These are phyloP conservation scores for Carcharodon carcharias DNA, from an alignment of 2,797 vertebrate species.

Conservation along the genomic window DNA sequence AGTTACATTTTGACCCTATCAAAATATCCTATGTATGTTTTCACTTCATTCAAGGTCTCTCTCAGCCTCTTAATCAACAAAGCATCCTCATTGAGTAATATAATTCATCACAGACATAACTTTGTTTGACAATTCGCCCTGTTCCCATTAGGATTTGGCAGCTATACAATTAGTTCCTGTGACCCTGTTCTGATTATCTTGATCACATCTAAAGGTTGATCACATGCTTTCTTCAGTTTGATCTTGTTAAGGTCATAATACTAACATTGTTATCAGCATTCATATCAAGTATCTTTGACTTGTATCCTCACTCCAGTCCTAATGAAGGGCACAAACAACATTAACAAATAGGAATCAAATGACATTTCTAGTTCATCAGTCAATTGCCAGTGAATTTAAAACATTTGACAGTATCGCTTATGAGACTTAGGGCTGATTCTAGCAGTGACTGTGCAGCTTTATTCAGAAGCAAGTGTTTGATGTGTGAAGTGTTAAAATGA, in stretches of 20 bases:
- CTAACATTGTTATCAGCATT: background rate
- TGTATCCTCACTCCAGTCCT: background rate
- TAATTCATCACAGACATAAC: background rate
- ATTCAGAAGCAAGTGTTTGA: background rate
- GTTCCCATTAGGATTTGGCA: background rate
- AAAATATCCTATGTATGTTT: background rate
- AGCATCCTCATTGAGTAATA: background rate
- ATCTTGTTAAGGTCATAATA: background rate
- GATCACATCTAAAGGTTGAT: background rate
- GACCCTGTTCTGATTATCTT: background rate
- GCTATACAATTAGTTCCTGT: background rate
- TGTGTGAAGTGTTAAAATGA: background rate
- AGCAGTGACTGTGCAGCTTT: too few species aligned
- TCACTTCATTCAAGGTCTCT: background rate
- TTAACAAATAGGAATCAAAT: background rate
- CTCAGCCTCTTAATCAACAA: background rate
- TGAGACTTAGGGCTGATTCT: background rate
- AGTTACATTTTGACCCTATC: background rate
- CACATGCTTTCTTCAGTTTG: background rate
- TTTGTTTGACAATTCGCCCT: background rate
- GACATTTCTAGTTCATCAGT: background rate
- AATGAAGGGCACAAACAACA: background rate
- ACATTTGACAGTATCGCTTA: background rate
- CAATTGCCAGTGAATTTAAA: background rate
- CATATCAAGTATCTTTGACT: background rate